Conservation (phyloP, 2,888 invertebrate genomes). For the Clitarchus hookeri region DNA sequence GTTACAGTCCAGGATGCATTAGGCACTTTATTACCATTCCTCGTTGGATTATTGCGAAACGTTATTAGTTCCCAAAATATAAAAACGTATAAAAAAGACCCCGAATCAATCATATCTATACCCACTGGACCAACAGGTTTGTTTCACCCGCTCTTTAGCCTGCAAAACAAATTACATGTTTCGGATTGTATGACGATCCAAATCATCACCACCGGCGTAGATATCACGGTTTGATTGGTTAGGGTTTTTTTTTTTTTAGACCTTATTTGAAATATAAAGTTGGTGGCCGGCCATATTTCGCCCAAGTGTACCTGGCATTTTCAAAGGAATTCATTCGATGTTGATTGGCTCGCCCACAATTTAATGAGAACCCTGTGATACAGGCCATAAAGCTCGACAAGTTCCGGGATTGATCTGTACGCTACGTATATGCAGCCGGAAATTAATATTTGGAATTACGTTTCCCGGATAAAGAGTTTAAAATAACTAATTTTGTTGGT, state of each 20-base stretch:
- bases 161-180: neutral
- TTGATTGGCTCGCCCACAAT: neutral
- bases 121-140: neutral
- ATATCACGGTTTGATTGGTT: neutral
- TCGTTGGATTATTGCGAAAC: neutral
- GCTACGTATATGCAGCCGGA: neutral
- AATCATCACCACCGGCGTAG: neutral
- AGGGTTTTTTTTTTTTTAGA: neutral
- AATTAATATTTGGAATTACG: neutral
- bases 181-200: neutral
- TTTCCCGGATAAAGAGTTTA: neutral
- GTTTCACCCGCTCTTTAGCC: neutral
- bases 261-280: neutral
- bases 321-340: neutral
- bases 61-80: neutral
- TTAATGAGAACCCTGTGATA: neutral
- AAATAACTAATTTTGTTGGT: neutral
- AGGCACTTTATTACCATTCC: neutral
- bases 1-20: neutral
- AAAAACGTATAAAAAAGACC: neutral
- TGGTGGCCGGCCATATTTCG: neutral
- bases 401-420: neutral
- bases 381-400: neutral
- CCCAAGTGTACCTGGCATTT: neutral
- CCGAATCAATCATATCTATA: neutral